Evolutionary conservation across 2,113 vertebrate genomes (phyloP).

Genomic region (Toxostoma redivivum): DNA sequence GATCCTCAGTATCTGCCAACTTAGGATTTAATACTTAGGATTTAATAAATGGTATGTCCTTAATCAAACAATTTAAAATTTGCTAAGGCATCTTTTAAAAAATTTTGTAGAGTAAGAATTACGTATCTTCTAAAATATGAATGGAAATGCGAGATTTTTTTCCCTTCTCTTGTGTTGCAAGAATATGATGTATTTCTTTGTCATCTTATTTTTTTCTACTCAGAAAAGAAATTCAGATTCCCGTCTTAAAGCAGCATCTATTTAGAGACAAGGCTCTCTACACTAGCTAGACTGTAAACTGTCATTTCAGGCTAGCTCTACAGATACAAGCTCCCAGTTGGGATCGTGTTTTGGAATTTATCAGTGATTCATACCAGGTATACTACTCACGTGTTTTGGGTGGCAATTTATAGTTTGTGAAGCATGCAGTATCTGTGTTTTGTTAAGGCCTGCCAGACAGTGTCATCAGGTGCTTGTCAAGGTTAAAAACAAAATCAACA

Average conservation of each 20-base stretch:
- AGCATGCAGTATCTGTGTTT: slow-evolving; percentile 31
- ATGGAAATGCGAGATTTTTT: background rate
- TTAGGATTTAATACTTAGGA: background rate
- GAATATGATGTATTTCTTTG: slow-evolving; percentile 50
- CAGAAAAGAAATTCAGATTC: slow-evolving; percentile 52
- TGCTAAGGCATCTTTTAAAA: background rate
- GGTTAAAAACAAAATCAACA: background rate
- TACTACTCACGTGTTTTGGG: slow-evolving; percentile 33
- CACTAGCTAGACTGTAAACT: slow-evolving; percentile 46
- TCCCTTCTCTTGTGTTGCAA: slow-evolving; percentile 28
- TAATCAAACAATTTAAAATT: background rate
- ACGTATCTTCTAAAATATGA: background rate
- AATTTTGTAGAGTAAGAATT: background rate
- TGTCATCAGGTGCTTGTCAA: background rate
- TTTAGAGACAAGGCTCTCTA: slow-evolving; percentile 40
- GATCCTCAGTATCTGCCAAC: background rate
- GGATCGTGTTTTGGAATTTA: slow-evolving; percentile 40
- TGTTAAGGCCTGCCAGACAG: background rate
- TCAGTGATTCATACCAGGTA: slow-evolving; percentile 34
- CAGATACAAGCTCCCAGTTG: slow-evolving; percentile 45
- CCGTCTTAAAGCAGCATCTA: slow-evolving; percentile 53
- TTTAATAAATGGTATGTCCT: background rate
- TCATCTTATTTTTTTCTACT: slow-evolving; percentile 42
- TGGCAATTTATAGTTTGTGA: slow-evolving; percentile 10
- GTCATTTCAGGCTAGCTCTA: slow-evolving; percentile 50